These are phyloP conservation scores for Mus pahari DNA, from an alignment of 2,113 vertebrate genomes.

Conservation along the genomic window DNA sequence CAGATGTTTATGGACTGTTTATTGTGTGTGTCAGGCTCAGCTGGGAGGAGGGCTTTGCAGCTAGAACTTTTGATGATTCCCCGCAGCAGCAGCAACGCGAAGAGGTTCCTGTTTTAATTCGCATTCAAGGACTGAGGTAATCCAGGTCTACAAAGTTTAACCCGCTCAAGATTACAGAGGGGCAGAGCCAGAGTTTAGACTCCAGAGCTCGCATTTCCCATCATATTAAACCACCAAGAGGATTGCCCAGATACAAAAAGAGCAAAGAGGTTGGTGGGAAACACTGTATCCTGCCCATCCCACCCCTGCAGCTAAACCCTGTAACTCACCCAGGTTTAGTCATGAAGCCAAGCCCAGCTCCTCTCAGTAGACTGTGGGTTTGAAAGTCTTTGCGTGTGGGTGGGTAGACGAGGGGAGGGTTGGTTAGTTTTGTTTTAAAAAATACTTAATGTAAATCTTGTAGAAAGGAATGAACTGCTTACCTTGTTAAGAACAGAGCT, in stretches of 20 bases:
- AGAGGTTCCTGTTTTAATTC: neutral
- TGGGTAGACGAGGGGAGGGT: neutral
- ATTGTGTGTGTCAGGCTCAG: neutral
- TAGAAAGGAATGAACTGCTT: constrained; percentile 1
- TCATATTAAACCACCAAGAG: neutral
- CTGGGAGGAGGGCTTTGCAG: constrained; percentile 26
- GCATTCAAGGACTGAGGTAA: constrained; percentile 36
- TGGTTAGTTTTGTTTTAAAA: neutral
- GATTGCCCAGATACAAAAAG: constrained; percentile 40
- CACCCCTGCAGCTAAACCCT: neutral
- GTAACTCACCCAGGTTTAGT: neutral
- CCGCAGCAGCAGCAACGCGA: neutral
- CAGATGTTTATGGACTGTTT: constrained; percentile 35
- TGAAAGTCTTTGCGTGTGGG: neutral
- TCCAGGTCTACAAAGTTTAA: constrained; percentile 52
- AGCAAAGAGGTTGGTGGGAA: neutral
- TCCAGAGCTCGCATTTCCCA: constrained; percentile 14
- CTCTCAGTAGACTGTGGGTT: neutral
- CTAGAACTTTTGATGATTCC: constrained; percentile 40
- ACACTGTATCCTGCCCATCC: neutral
- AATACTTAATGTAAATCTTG: constrained; percentile 24
- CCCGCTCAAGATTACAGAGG: constrained; percentile 32
- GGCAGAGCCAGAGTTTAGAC: constrained; percentile 8
- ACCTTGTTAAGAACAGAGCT: constrained; percentile 12
- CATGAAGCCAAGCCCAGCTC: neutral